phyloP scores from a whole-genome alignment of 2,113 vertebrate genomes.

The Sarotherodon lohbergeri region DNA sequence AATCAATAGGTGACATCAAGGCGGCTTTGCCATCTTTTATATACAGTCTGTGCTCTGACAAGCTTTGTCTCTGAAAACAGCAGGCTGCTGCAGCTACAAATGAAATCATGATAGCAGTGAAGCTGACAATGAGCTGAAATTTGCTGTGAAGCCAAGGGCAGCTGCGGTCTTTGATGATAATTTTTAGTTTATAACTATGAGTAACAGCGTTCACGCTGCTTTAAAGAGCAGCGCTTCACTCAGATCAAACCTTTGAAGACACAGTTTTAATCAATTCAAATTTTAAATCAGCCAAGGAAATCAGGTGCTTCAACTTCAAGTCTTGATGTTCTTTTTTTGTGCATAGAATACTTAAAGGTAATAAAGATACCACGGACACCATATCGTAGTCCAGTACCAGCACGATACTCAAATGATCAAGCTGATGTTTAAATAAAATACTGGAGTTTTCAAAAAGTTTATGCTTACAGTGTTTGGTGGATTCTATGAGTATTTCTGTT shows the following conservation, averaged over 20 bases:
- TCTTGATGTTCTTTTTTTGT: background rate
- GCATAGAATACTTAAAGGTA: background rate
- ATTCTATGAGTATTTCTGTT: background rate
- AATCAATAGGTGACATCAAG: background rate
- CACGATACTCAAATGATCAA: background rate
- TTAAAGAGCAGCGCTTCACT: background rate
- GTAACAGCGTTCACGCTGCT: background rate
- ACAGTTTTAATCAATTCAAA: background rate
- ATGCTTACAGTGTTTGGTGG: background rate
- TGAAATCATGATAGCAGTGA: background rate
- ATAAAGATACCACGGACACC: background rate
- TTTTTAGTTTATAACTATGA: background rate
- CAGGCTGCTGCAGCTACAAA: background rate
- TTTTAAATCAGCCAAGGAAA: background rate
- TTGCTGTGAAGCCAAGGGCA: background rate
- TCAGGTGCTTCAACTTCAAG: background rate
- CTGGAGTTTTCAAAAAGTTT: background rate
- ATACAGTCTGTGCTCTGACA: background rate
- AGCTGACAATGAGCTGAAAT: background rate
- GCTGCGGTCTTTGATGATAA: background rate
- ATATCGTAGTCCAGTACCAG: background rate
- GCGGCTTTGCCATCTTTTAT: background rate
- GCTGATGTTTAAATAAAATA: background rate
- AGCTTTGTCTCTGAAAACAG: background rate
- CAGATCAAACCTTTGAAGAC: background rate